These are phyloP conservation scores for Branchinecta lynchi DNA, from an alignment of 1,140 invertebrate species.

Conservation along the genomic window DNA sequence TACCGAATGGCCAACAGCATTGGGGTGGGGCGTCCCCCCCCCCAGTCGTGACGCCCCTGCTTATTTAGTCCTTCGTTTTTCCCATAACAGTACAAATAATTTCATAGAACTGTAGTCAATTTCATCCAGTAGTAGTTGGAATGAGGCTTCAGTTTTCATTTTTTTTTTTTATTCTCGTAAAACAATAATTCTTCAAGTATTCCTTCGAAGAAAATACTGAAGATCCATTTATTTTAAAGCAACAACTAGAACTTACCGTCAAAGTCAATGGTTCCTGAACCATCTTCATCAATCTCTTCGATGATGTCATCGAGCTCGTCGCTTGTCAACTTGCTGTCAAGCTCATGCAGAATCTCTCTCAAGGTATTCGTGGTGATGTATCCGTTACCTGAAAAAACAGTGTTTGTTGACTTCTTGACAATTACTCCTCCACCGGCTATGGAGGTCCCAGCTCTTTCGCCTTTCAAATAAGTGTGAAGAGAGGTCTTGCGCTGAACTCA, in stretches of 20 bases:
- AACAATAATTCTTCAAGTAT: neutral
- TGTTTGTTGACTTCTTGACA: neutral
- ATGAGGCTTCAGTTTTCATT: neutral
- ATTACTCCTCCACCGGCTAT: too few relatives aligned
- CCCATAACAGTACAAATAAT: too few relatives aligned
- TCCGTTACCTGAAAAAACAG: conserved; percentile 53
- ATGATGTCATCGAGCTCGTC: conserved; percentile 88
- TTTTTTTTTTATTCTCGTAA: neutral
- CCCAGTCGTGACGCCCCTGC: too few relatives aligned
- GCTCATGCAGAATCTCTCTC: conserved; percentile 72
- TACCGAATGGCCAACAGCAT: too few relatives aligned
- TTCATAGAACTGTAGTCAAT: neutral
- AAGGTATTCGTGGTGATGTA: conserved; percentile 87
- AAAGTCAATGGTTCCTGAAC: conserved; percentile 67
- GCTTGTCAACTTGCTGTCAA: conserved; percentile 82
- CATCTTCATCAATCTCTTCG: conserved; percentile 89
- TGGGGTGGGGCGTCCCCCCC: too few relatives aligned
- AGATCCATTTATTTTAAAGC: too few relatives aligned
- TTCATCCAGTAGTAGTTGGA: neutral
- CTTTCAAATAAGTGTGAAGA: too few relatives aligned
- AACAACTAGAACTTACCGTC: conserved; percentile 40
- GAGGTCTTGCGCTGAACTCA: too few relatives aligned
- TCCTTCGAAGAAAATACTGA: too few relatives aligned
- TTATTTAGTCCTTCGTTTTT: too few relatives aligned
- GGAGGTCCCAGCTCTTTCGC: too few relatives aligned